Evolutionary conservation across 2,113 vertebrate genomes (phyloP).

Genomic region (Genyomyrus donnyi): DNA sequence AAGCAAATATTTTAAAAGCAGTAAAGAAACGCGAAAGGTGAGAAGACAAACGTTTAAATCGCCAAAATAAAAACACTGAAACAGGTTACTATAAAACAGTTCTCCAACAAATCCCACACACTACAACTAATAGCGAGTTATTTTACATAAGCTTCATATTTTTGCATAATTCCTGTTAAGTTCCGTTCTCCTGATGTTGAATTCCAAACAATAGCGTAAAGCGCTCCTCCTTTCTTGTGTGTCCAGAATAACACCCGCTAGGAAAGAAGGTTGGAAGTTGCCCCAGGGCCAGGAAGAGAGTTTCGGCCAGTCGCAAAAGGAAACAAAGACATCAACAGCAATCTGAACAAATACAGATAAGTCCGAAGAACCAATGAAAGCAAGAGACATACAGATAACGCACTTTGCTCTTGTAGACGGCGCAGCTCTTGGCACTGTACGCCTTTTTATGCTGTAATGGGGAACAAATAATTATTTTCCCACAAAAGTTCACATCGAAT

Average conservation of each 20-base stretch:
- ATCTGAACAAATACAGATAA: not conserved
- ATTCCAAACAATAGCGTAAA: not conserved
- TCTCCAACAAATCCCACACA: not conserved
- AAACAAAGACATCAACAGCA: not conserved
- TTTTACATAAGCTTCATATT: not conserved
- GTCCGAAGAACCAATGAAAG: not conserved
- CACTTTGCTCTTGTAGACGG: not conserved
- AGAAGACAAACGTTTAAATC: not conserved
- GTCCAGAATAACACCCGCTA: not conserved
- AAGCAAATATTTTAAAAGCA: not conserved
- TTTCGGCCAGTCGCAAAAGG: not conserved
- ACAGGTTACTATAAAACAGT: not conserved
- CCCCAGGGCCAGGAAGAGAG: not conserved
- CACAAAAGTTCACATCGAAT: not conserved
- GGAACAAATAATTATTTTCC: not conserved
- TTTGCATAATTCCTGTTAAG: not conserved
- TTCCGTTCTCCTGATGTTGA: not conserved
- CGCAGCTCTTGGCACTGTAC: not conserved
- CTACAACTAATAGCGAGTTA: not conserved
- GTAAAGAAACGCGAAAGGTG: not conserved
- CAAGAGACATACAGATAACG: not conserved
- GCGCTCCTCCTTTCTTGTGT: not conserved
- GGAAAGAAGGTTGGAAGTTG: not conserved
- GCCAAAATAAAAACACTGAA: not conserved
- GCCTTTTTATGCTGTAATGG: not conserved